A percentile compares a stretch with the other conserved stretches of the same genome.
Evolutionary conservation across 2,113 vertebrate species (phyloP).

Genomic region (Falco punctatus): DNA sequence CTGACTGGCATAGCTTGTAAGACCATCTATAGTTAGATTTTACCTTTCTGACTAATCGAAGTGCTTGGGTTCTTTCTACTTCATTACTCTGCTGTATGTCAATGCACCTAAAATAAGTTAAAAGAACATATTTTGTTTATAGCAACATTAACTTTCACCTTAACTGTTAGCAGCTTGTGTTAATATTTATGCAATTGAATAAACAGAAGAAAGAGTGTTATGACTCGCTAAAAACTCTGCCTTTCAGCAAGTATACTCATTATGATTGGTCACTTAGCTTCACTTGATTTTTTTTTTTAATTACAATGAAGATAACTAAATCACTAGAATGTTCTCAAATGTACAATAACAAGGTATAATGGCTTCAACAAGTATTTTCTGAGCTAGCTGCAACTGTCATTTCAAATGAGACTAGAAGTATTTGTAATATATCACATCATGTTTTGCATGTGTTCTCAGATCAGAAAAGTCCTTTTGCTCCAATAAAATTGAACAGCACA

Average conservation of each 20-base stretch:
- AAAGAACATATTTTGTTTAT: neutral
- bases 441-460: neutral
- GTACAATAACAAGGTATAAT: neutral
- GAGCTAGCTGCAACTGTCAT: neutral
- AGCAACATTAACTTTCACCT: neutral
- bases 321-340: neutral
- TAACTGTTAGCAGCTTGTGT: neutral
- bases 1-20: neutral
- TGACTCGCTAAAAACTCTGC: neutral
- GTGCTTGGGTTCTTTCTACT: constrained; percentile 97
- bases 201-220: neutral
- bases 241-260: neutral
- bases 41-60: constrained; percentile 98
- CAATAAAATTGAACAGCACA: neutral
- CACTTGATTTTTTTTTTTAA: neutral
- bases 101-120: constrained; percentile 86
- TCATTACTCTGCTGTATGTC: constrained; percentile 99
- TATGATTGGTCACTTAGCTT: neutral
- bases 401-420: neutral
- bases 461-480: neutral
- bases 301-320: neutral
- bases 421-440: neutral
- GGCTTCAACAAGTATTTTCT: neutral
- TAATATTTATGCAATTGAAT: neutral
- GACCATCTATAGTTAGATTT: neutral